Conservation (phyloP, 2,888 invertebrate genomes). For the Heterodera filipjevi region DNA sequence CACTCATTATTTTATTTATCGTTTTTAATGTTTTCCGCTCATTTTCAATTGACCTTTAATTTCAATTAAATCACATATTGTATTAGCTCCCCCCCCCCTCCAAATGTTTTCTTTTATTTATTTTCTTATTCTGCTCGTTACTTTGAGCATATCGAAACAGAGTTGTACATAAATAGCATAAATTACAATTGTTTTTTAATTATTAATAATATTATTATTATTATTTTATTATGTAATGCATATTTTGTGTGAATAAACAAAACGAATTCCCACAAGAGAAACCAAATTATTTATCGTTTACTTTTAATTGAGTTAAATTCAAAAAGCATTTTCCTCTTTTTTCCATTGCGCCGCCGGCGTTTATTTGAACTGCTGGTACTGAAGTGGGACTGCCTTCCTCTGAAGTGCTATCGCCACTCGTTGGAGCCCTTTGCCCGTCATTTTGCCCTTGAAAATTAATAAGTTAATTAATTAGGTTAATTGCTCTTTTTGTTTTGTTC, state of each 20-base stretch:
- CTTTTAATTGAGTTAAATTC: no score
- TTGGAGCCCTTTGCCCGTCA: background rate
- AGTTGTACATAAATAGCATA: background rate
- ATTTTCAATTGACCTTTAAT: background rate
- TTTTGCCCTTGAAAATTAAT: background rate
- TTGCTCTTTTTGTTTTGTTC: background rate
- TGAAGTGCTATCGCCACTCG: background rate
- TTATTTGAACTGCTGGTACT: background rate
- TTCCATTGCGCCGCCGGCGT: background rate
- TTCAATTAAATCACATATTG: no score
- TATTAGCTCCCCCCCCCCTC: no score
- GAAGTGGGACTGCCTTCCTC: background rate
- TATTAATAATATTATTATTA: background rate
- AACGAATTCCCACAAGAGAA: no score
- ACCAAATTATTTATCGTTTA: no score
- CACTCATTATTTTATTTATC: no score
- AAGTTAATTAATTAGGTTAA: background rate
- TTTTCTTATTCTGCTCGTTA: background rate
- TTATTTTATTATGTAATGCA: background rate
- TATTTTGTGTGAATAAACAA: background rate
- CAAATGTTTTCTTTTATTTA: background rate
- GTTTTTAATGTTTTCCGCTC: no score
- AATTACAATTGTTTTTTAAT: background rate
- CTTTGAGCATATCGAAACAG: background rate
- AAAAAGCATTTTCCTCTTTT: background rate